Evolutionary conservation across 1,140 invertebrate genomes (phyloP).

Genomic region (Musca vetustissima): DNA sequence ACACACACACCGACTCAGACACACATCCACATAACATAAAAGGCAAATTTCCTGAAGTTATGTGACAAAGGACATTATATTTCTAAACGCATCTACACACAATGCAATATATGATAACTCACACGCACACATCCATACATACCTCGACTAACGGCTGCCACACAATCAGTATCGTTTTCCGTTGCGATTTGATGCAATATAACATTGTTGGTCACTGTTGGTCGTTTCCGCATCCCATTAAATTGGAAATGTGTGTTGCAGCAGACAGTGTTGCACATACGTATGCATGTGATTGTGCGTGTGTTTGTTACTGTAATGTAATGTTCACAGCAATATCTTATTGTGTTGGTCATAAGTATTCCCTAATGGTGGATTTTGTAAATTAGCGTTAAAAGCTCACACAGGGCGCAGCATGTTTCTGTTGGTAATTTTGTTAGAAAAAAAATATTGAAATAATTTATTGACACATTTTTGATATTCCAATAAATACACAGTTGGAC

Average conservation of each 20-base stretch:
- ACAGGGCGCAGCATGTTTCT: too few relatives aligned
- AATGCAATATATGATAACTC: too few relatives aligned
- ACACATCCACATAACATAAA: not conserved
- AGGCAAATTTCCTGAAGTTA: constrained; percentile 17
- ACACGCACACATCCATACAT: not conserved
- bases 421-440: too few relatives aligned
- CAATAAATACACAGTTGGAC: too few relatives aligned
- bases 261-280: not conserved
- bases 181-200: constrained; percentile 15
- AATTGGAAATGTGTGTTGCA: not conserved
- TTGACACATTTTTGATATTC: too few relatives aligned
- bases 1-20: too few relatives aligned
- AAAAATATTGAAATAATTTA: too few relatives aligned
- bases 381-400: too few relatives aligned
- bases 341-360: too few relatives aligned
- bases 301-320: not conserved
- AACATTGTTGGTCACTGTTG: constrained; percentile 8
- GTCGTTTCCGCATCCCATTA: too few relatives aligned
- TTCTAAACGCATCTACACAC: not conserved
- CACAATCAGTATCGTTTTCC: not conserved
- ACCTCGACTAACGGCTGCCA: not conserved
- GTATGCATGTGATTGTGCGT: not conserved
- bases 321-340: too few relatives aligned
- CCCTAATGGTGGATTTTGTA: too few relatives aligned
- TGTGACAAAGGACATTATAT: constrained; percentile 19